Evolutionary conservation across 2,113 vertebrate genomes (phyloP).

Genomic region (Ibidorhyncha struthersii): DNA sequence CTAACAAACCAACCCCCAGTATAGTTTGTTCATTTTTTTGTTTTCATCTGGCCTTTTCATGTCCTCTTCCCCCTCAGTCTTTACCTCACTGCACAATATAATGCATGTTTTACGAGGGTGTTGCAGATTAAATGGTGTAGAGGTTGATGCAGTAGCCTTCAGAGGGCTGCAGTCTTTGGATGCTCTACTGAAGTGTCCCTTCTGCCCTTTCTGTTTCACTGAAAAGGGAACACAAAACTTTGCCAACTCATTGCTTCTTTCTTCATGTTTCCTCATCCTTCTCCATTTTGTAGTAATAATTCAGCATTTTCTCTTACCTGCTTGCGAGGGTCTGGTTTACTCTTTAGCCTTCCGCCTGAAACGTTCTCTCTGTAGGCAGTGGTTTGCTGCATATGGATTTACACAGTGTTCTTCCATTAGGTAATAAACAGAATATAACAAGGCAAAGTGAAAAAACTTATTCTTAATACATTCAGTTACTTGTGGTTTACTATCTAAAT

Average conservation of each 20-base stretch:
- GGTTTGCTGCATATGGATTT: neutral
- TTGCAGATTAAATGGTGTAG: neutral
- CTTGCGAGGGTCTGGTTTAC: neutral
- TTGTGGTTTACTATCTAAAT: neutral
- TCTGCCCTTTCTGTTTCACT: neutral
- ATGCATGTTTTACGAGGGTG: neutral
- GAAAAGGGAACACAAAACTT: neutral
- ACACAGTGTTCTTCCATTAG: neutral
- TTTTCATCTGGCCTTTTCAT: neutral
- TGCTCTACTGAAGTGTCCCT: neutral
- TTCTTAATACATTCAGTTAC: neutral
- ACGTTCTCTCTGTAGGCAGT: neutral
- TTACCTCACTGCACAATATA: neutral
- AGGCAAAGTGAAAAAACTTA: neutral
- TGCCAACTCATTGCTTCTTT: neutral
- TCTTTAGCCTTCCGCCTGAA: neutral
- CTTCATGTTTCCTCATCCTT: neutral
- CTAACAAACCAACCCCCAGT: neutral
- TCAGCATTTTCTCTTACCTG: neutral
- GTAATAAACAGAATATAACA: neutral
- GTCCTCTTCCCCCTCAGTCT: neutral
- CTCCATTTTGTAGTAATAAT: neutral
- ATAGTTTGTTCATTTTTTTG: neutral
- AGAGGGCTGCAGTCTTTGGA: neutral
- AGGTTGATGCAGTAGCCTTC: neutral